Conservation (phyloP, 2,888 invertebrate species). For the Herminia tarsipennalis region DNA sequence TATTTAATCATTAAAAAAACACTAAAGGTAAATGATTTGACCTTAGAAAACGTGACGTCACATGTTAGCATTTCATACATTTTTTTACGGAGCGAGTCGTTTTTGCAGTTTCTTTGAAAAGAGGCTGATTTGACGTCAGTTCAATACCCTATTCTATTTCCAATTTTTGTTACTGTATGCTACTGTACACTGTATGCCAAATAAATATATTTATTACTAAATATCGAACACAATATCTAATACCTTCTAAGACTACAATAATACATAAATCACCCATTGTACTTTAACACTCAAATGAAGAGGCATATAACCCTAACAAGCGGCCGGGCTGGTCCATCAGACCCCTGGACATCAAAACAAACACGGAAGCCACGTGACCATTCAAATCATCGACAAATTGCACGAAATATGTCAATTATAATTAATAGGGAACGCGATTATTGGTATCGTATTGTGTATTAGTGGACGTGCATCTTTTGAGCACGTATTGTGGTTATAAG, state of each 20-base stretch:
- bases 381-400: slow-evolving; percentile 73
- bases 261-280: slow-evolving; percentile 37
- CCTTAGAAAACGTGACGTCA: too few species aligned
- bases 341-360: slow-evolving; percentile 81
- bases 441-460: slow-evolving; percentile 50
- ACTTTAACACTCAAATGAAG: slow-evolving; percentile 40
- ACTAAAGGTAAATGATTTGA: too few species aligned
- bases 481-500: slow-evolving; percentile 32
- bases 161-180: too few species aligned
- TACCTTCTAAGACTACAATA: slow-evolving; percentile 9
- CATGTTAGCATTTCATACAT: too few species aligned
- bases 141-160: too few species aligned
- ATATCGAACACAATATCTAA: neutral
- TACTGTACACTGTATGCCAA: too few species aligned
- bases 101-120: too few species aligned
- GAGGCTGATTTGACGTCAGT: too few species aligned
- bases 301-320: slow-evolving; percentile 57
- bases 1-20: too few species aligned
- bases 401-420: slow-evolving; percentile 84
- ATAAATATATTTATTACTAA: too few species aligned
- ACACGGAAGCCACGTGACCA: slow-evolving; percentile 74
- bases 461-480: slow-evolving; percentile 30
- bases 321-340: slow-evolving; percentile 55
- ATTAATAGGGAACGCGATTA: slow-evolving; percentile 78
- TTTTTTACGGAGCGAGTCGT: too few species aligned